A percentile compares a stretch with the other conserved stretches of the same genome.
Evolutionary conservation across 2,797 vertebrate genomes (phyloP).

Genomic region (Rallus crepitans): DNA sequence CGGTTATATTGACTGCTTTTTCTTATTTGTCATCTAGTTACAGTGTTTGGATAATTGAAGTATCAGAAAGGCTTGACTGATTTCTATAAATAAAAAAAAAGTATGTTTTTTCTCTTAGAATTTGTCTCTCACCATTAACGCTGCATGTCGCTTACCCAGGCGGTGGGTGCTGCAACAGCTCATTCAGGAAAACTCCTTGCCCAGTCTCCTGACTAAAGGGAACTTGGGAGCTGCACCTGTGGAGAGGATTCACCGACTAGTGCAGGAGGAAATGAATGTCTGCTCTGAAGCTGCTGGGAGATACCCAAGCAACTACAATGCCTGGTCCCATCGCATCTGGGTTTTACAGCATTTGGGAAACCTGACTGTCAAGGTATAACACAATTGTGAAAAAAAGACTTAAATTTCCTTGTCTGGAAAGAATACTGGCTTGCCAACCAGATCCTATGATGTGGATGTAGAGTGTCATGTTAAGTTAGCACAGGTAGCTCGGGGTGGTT

Average conservation of each 20-base stretch:
- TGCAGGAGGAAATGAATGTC: conserved; percentile 93
- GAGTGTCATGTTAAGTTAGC: neutral
- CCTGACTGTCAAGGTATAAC: conserved; percentile 89
- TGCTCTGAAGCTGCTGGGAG: conserved; percentile 93
- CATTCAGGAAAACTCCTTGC: conserved; percentile 82
- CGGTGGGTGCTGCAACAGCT: conserved; percentile 94
- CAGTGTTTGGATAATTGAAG: neutral
- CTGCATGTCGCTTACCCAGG: conserved; percentile 63
- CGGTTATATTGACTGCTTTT: neutral
- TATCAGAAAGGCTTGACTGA: neutral
- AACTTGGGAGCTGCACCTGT: conserved; percentile 74
- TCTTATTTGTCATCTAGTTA: neutral
- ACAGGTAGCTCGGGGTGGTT: neutral
- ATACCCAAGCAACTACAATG: conserved; percentile 98
- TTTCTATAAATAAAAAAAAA: neutral
- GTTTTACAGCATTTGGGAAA: conserved; percentile 92
- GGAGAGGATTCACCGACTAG: conserved; percentile 82
- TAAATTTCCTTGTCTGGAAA: neutral
- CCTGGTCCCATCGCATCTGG: conserved; percentile 99
- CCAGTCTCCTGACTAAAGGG: conserved; percentile 79
- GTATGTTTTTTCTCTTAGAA: neutral
- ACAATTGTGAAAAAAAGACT: neutral
- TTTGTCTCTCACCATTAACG: conserved; percentile 23
- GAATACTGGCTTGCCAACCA: neutral
- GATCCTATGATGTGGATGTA: neutral